Percentiles rank a stretch among this genome's conserved stretches.
phyloP scores from a whole-genome alignment of 2,113 vertebrate genomes.

The Phainopepla nitens region DNA sequence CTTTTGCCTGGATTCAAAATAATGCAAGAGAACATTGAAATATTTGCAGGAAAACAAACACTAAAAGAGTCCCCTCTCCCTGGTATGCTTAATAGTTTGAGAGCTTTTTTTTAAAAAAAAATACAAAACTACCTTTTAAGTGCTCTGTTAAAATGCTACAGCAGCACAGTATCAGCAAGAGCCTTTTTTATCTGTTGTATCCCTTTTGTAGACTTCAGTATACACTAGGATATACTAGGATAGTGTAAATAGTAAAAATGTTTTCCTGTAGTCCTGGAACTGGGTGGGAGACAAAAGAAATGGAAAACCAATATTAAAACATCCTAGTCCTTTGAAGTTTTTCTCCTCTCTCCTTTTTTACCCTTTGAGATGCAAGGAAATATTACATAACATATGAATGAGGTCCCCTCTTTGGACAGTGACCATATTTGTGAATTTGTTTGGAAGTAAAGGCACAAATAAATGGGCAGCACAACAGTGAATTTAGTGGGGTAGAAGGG shows the following conservation, averaged over 20 bases:
- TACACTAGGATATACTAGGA: background rate
- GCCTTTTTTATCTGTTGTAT: background rate
- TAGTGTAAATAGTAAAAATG: background rate
- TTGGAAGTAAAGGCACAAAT: background rate
- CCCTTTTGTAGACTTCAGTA: background rate
- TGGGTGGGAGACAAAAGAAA: background rate
- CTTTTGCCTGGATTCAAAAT: background rate
- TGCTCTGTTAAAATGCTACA: background rate
- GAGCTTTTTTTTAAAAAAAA: background rate
- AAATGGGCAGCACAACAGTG: background rate
- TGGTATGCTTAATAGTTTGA: background rate
- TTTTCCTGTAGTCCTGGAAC: background rate
- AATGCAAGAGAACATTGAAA: background rate
- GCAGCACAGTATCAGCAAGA: background rate
- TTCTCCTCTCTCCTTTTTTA: background rate
- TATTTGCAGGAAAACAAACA: background rate
- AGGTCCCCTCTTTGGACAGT: background rate
- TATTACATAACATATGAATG: background rate
- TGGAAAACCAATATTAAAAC: background rate
- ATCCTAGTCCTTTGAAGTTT: background rate
- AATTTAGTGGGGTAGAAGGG: background rate
- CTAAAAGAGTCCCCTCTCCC: background rate
- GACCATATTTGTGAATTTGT: background rate
- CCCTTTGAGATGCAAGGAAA: background rate
- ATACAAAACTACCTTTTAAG: background rate